Percentiles rank a stretch among this genome's conserved stretches.
These are phyloP conservation scores for Drosophila hawaiiensis DNA, from an alignment of 2,888 invertebrate species.

Conservation along the genomic window DNA sequence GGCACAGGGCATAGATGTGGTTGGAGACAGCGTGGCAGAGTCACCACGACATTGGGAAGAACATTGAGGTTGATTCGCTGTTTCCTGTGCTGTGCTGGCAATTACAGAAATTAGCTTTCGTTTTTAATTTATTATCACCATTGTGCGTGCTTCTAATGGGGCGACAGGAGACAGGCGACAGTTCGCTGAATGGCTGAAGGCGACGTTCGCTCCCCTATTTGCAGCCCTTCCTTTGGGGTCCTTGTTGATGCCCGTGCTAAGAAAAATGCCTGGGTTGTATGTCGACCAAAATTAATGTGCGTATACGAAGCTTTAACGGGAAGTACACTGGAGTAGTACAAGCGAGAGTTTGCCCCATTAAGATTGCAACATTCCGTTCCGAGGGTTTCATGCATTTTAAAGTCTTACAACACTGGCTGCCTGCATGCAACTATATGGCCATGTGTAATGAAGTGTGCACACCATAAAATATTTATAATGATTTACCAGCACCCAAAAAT, in stretches of 20 bases:
- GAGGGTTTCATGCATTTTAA: conserved; percentile 72
- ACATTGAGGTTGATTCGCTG: conserved; percentile 65
- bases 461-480: conserved; percentile 72
- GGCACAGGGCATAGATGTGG: conserved; percentile 13
- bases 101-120: conserved; percentile 81
- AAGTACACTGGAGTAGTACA: background rate
- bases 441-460: conserved; percentile 75
- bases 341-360: conserved; percentile 44
- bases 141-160: conserved; percentile 77
- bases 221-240: background rate
- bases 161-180: conserved; percentile 62
- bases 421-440: conserved; percentile 42
- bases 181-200: conserved; percentile 11
- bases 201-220: background rate
- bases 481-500: conserved; percentile 54
- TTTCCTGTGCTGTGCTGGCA: conserved; percentile 60
- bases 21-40: conserved; percentile 18
- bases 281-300: conserved; percentile 75
- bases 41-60: conserved; percentile 36
- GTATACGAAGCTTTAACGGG: conserved; percentile 55
- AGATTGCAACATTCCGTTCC: conserved; percentile 67
- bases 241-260: conserved; percentile 42
- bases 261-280: conserved; percentile 69
- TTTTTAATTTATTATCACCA: conserved; percentile 78
- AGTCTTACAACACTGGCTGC: conserved; percentile 36